A percentile compares a stretch with the other conserved stretches of the same genome.
These are phyloP conservation scores for Danio choprae DNA, from an alignment of 2,797 vertebrate species.

Conservation along the genomic window DNA sequence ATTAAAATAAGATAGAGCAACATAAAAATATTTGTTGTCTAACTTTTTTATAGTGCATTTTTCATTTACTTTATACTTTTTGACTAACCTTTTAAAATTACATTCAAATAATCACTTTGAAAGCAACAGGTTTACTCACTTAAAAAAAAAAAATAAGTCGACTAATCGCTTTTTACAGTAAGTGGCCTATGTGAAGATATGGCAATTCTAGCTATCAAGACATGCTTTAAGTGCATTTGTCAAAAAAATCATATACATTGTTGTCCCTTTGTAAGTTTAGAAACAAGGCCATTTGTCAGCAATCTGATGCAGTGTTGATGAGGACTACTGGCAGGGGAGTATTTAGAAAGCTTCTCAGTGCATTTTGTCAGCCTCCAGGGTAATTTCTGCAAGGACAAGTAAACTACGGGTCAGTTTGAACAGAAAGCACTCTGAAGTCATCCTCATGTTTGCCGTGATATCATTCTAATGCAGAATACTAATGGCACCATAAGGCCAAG, in stretches of 20 bases:
- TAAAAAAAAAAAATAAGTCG: no score
- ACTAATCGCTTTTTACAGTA: no score
- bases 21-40: no score
- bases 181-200: neutral
- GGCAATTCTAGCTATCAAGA: neutral
- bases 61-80: no score
- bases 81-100: no score
- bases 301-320: slow-evolving; percentile 56
- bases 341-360: slow-evolving; percentile 49
- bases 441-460: no score
- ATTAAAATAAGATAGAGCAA: no score
- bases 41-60: no score
- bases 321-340: slow-evolving; percentile 48
- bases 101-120: no score
- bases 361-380: slow-evolving; percentile 63
- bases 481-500: slow-evolving; percentile 57
- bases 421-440: slow-evolving; percentile 58
- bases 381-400: slow-evolving; percentile 68
- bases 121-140: no score
- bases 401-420: slow-evolving; percentile 60
- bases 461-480: slow-evolving; percentile 62
- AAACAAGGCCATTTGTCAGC: slow-evolving; percentile 54
- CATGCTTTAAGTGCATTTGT: neutral
- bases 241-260: neutral
- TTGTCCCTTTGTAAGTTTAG: slow-evolving; percentile 15